A percentile compares a stretch with the other conserved stretches of the same genome.
Evolutionary conservation across 2,113 vertebrate species (phyloP).

Genomic region (Murina feae): DNA sequence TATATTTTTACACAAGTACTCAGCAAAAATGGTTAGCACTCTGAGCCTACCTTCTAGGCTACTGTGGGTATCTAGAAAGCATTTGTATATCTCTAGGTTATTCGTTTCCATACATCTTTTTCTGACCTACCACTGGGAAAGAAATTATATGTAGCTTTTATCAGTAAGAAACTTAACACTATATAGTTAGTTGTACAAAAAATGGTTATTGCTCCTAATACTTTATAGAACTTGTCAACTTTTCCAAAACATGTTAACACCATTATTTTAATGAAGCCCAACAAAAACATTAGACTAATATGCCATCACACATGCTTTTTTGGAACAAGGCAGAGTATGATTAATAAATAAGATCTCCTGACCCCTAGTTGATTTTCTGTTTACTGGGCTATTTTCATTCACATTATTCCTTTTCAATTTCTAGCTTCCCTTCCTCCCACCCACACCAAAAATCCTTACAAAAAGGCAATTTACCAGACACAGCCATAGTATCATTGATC

Average conservation of each 20-base stretch:
- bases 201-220: neutral
- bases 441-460: neutral
- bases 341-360: neutral
- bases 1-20: neutral
- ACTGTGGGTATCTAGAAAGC: neutral
- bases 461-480: constrained; percentile 88
- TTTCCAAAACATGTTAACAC: constrained; percentile 23
- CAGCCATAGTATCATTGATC: constrained; percentile 98
- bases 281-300: neutral
- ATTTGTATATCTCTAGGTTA: neutral
- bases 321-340: neutral
- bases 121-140: neutral
- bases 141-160: neutral
- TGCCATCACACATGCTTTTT: neutral
- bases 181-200: neutral
- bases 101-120: neutral
- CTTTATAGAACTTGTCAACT: neutral
- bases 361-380: neutral
- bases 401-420: neutral
- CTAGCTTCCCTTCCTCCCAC: neutral
- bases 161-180: neutral
- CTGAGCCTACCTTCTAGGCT: neutral
- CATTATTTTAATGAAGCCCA: neutral
- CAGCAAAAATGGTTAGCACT: neutral
- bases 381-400: neutral